Percentiles rank a stretch among this genome's conserved stretches.
Conservation (phyloP, 2,797 vertebrate genomes). For the Spea hammondii region DNA sequence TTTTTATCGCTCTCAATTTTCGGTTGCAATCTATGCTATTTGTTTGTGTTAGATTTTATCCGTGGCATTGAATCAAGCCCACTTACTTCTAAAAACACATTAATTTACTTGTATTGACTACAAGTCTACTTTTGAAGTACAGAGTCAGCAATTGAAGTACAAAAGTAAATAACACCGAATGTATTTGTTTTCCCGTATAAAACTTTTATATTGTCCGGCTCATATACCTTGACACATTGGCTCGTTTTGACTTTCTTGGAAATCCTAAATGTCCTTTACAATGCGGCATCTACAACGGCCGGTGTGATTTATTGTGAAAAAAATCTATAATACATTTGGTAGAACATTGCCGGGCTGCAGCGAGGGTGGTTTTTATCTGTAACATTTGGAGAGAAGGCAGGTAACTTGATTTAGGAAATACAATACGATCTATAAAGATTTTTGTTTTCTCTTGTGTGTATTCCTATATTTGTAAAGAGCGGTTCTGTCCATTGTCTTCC, state of each 20-base stretch:
- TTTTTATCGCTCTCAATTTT: no score
- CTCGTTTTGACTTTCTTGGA: constrained; percentile 10
- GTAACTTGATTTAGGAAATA: constrained; percentile 41
- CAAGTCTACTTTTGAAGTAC: no score
- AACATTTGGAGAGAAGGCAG: constrained; percentile 26
- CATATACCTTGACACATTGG: constrained; percentile 15
- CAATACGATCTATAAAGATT: constrained; percentile 20
- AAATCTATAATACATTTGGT: constrained; percentile 17
- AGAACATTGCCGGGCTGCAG: neutral
- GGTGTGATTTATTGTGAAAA: constrained; percentile 33
- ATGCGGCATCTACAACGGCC: constrained; percentile 28
- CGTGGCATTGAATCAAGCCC: no score
- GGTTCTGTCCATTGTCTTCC: neutral
- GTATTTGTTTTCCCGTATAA: neutral
- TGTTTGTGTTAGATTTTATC: no score
- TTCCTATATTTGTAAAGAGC: neutral
- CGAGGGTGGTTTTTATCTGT: constrained; percentile 30
- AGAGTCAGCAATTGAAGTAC: neutral
- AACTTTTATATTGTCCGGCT: neutral
- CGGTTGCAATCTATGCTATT: no score
- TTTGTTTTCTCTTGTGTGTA: neutral
- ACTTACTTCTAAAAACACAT: no score
- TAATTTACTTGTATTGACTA: no score
- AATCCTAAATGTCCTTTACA: constrained; percentile 30
- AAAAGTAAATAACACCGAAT: constrained; percentile 12